phyloP scores from a whole-genome alignment of 2,888 invertebrate species.

The Stictocephala bisonia region DNA sequence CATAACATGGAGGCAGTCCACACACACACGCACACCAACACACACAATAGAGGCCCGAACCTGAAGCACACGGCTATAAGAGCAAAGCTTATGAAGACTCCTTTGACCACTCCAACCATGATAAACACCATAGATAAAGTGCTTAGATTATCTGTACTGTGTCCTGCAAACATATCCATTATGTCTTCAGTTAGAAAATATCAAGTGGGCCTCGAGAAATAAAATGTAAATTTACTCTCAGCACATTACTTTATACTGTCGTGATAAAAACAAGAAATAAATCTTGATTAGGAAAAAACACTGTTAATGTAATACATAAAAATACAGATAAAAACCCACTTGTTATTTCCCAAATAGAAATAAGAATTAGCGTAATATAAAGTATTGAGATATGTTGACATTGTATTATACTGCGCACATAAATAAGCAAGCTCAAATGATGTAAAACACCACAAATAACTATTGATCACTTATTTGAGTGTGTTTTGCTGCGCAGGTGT shows the following conservation, averaged over 20 bases:
- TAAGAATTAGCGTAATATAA: too few species aligned
- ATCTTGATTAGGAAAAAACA: not conserved
- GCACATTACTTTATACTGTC: not conserved
- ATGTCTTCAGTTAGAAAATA: not conserved
- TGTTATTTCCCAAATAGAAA: not conserved
- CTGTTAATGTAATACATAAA: not conserved
- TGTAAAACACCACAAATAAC: too few species aligned
- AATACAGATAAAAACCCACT: not conserved
- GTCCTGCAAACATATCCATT: slow-evolving; percentile 51
- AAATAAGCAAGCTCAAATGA: too few species aligned
- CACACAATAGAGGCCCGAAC: slow-evolving; percentile 67
- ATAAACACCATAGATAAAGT: slow-evolving; percentile 92
- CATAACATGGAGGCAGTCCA: slow-evolving; percentile 10
- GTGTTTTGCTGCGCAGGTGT: too few species aligned
- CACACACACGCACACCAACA: slow-evolving; percentile 27
- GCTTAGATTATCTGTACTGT: slow-evolving; percentile 77
- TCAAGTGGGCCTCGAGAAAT: not conserved
- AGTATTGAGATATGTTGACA: too few species aligned
- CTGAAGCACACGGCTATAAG: slow-evolving; percentile 96
- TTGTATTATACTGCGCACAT: too few species aligned
- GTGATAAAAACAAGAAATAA: not conserved
- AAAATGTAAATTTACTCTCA: not conserved
- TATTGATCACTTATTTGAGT: too few species aligned
- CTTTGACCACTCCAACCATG: slow-evolving; percentile 91
- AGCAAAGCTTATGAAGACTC: slow-evolving; percentile 96